phyloP scores from a whole-genome alignment of 2,888 invertebrate genomes.

The Nyleta sp. region DNA sequence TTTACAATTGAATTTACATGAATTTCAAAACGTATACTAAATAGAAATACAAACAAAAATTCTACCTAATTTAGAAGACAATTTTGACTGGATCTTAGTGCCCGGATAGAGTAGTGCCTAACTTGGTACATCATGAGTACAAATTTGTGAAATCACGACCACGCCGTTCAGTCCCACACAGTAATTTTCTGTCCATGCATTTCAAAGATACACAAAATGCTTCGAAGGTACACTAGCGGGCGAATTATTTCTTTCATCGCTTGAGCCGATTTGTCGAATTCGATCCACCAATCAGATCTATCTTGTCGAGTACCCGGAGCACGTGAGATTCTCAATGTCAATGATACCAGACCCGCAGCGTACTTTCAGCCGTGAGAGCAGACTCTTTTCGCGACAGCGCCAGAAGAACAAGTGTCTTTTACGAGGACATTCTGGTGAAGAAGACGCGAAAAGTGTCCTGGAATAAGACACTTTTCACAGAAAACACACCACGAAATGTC shows the following conservation, averaged over 20 bases:
- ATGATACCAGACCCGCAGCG: slow-evolving; percentile 30
- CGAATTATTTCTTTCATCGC: slow-evolving; percentile 5
- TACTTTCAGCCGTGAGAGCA: slow-evolving; percentile 15
- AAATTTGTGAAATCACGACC: slow-evolving; percentile 56
- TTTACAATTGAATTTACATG: slow-evolving; percentile 13
- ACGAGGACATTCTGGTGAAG: too few species aligned
- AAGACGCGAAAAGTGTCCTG: too few species aligned
- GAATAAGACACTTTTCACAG: too few species aligned
- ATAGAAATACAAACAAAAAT: slow-evolving; percentile 20
- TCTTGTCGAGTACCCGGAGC: slow-evolving; percentile 40
- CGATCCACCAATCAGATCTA: slow-evolving; percentile 42
- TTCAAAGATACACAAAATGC: slow-evolving; percentile 21
- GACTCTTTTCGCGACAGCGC: slow-evolving; percentile 24
- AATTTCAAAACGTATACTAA: slow-evolving; percentile 10
- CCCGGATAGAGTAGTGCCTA: slow-evolving; percentile 80
- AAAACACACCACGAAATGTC: too few species aligned
- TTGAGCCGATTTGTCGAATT: slow-evolving; percentile 34
- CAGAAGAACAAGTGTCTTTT: too few species aligned
- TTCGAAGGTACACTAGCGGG: slow-evolving; percentile 33
- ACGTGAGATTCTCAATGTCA: slow-evolving; percentile 24
- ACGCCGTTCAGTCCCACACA: slow-evolving; percentile 56
- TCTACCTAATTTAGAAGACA: slow-evolving; percentile 68
- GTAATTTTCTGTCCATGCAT: slow-evolving; percentile 6
- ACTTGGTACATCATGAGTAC: slow-evolving; percentile 56
- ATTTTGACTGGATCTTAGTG: slow-evolving; percentile 76